These are phyloP conservation scores for Brachyistius frenatus DNA, from an alignment of 2,113 vertebrate genomes.

Conservation along the genomic window DNA sequence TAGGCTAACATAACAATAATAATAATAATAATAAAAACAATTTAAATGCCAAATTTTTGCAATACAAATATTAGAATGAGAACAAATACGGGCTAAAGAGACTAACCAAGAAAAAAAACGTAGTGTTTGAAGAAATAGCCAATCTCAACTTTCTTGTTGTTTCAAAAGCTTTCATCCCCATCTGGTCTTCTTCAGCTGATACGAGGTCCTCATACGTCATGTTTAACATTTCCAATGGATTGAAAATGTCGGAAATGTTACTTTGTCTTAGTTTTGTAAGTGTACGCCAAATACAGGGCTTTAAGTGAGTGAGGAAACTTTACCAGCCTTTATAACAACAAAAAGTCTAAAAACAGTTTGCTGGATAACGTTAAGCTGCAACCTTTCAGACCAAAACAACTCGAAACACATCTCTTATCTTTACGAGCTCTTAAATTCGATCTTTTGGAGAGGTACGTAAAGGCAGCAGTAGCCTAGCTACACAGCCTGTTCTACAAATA, in stretches of 20 bases:
- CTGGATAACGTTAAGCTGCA: background rate
- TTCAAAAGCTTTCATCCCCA: background rate
- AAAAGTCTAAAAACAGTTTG: background rate
- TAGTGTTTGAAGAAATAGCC: no score
- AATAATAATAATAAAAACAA: no score
- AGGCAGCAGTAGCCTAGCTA: conserved; percentile 73
- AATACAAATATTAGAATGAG: background rate
- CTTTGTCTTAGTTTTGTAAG: no score
- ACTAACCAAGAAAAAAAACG: no score
- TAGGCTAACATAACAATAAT: no score
- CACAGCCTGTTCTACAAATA: conserved; percentile 69
- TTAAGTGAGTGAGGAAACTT: no score
- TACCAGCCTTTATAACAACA: accelerated
- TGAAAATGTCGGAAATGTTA: no score
- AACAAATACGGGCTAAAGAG: background rate
- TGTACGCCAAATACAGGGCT: no score
- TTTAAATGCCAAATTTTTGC: no score
- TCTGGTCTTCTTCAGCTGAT: background rate
- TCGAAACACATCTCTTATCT: background rate
- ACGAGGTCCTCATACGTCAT: background rate
- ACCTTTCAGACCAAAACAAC: background rate
- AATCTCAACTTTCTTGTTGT: background rate
- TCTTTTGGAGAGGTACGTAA: background rate
- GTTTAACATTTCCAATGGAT: no score
- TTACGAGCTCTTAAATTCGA: background rate